Base-by-base conservation (phyloP, 2,797 vertebrate genomes). In the Gallinago nigripennis region DNA sequence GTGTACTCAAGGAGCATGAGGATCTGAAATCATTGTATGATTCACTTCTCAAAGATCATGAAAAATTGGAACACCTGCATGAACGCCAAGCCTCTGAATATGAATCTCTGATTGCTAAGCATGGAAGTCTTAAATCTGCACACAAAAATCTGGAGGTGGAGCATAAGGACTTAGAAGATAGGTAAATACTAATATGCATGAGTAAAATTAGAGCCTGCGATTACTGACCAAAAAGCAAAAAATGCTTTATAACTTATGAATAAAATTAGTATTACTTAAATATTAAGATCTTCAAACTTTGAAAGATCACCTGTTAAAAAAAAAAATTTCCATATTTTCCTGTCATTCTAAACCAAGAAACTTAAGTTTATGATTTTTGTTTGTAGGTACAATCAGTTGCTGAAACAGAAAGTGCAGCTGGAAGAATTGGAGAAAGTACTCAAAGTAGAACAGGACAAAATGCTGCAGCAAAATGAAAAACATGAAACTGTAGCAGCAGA, bases 81-180 rank as follows among this genome's bases (percentile, higher is more conserved):
- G 99, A 99, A 93, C 98, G 98, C 37, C 99, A 99, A 94, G 99
- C 99, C 4, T 94, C 97, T 0, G 99, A 99, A 83, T 99, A 98
- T 25, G 99, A 99, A 94, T 98, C 98, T 6, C 98, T 99, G 35
- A 99, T 99, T 16, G 98, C 98, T 66, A 99, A 99, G 89, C 99
- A 99, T 28, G 99, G 99, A n/a, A 99, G 98, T 82, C 98, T 99
- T 73, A 99, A 99, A 97, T 98, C 97, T 50, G 98, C 98, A 19
- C 99, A 99, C 97, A 99, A 99, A 97, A 99, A 98, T 96, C 98
- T 99, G 96, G 99, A 99, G 95, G 97, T 98, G 94, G 99, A 99
- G 95, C 99, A 99, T 97, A 98, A 99, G 85, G 98, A 99, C 92
- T 97, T 99, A 86, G 99, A 99, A 98, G 99, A 99, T 92, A 99